Conservation (phyloP, 2,888 invertebrate species). For the Therioaphis trifolii region DNA sequence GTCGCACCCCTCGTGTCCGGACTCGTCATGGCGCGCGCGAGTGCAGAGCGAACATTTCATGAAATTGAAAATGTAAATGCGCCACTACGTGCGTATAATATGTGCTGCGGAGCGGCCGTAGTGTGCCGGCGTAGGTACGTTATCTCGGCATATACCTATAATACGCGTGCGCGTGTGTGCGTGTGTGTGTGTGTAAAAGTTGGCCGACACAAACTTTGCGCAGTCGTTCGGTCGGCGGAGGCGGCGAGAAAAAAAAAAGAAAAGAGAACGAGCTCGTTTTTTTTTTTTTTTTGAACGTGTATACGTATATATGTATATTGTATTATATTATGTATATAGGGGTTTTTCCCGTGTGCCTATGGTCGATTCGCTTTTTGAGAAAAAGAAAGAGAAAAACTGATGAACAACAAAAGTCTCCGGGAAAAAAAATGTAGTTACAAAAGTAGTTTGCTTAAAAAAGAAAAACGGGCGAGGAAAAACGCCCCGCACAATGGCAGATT, state of each 20-base stretch:
- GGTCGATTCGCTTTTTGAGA: slow-evolving; percentile 22
- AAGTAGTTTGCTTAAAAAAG: slow-evolving; percentile 47
- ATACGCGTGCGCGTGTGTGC: background rate
- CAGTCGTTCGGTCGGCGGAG: too few species aligned
- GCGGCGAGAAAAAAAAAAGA: background rate
- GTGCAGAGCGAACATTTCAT: slow-evolving; percentile 17
- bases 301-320: background rate
- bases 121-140: too few species aligned
- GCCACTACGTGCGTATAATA: background rate
- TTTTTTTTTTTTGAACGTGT: background rate
- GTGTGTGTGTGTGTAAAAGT: background rate
- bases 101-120: too few species aligned
- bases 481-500: slow-evolving; percentile 14
- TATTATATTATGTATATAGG: background rate
- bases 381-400: slow-evolving; percentile 33
- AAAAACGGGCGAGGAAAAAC: slow-evolving; percentile 23
- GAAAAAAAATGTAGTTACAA: slow-evolving; percentile 39
- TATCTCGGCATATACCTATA: background rate
- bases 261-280: slow-evolving; percentile 21
- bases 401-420: slow-evolving; percentile 38
- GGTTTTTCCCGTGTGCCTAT: background rate
- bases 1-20: too few species aligned
- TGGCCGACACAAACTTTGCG: slow-evolving; percentile 44
- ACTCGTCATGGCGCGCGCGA: background rate
- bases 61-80: slow-evolving; percentile 58